Conservation (phyloP, 2,888 invertebrate genomes). For the Odontomyia ornata region DNA sequence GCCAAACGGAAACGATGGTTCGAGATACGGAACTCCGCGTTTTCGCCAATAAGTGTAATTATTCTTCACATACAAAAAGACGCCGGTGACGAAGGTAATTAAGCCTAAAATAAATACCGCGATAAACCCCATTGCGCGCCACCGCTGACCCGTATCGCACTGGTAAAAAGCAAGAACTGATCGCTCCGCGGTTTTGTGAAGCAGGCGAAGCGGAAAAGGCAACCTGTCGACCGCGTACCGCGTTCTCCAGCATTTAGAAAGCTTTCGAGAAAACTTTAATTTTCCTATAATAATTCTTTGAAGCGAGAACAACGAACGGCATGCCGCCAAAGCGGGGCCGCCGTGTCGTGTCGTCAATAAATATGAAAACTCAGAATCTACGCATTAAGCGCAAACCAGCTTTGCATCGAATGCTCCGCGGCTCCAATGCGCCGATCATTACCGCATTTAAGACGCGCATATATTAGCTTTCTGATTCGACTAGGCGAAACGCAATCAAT, state of each 20-base stretch:
- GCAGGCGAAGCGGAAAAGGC: neutral
- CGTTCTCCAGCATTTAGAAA: constrained; percentile 3
- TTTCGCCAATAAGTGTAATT: constrained; percentile 49
- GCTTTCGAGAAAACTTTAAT: constrained; percentile 27
- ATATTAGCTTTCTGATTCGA: neutral
- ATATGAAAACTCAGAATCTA: constrained; percentile 2
- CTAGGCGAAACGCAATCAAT: neutral
- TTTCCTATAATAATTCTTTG: neutral
- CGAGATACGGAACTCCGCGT: constrained; percentile 43
- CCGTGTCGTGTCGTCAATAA: neutral
- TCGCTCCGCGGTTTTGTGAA: neutral
- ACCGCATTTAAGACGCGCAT: neutral
- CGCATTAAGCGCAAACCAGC: constrained; percentile 1
- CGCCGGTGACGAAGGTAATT: neutral
- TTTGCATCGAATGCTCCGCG: neutral
- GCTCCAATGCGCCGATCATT: neutral
- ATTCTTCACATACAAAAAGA: constrained; percentile 30
- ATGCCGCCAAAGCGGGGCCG: constrained; percentile 22
- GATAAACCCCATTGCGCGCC: neutral
- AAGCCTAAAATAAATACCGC: constrained; percentile 4
- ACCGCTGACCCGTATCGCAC: neutral
- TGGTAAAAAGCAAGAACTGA: neutral
- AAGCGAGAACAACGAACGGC: neutral
- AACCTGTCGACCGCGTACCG: neutral
- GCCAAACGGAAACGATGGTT: constrained; percentile 49